Base-by-base conservation (phyloP, 1,140 invertebrate species). In the Telenomus remus region DNA sequence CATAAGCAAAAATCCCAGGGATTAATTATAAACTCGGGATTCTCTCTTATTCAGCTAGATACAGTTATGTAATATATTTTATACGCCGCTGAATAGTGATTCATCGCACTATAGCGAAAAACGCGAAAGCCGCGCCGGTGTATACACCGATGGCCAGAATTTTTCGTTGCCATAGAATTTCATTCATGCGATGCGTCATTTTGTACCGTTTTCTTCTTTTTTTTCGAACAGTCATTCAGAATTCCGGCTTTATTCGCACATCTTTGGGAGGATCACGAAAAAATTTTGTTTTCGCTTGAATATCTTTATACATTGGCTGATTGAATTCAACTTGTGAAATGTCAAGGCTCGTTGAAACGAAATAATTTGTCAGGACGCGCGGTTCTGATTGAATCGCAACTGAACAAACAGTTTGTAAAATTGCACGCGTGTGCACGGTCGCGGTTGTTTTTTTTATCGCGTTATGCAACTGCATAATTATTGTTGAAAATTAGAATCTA, bases 31-130 rank as follows among this genome's bases (percentile, higher is more conserved):
- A 61, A 63, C 49, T n/a, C 48, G 35, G 44, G 49, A n/a, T n/a
- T n/a, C n/a, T n/a, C n/a, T 27, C 19, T 27, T 27, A 27, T 27
- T 27, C 19, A 47, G 34, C 43, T 56, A 14, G 5, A 33, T 65
- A 65, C 61, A 65, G 61, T 65, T 65, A 65, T 65, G 51, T 43
- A 65, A 65, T 65, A 65, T 65, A 65, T 65, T 65, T 65, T 65
- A 65, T 49, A 34, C 44, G 37, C 13, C 0, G 44, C 37, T 42
- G 48, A 56, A 55, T 51, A 56, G 44, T 49, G 61, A 65, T 47
- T 56, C 57, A 56, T 42, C 19, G 16, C 2, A 60, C 39, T 49
- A 42, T 60, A 49, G 56, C 39, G 14, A 61, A 61, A 61, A 61
- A 61, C n/a, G 44, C 34, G 34, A 16, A 35, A 49, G 39, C 19